Percentiles rank a stretch among this genome's conserved stretches.
phyloP scores from a whole-genome alignment of 2,888 invertebrate species.

The Congeria kusceri region DNA sequence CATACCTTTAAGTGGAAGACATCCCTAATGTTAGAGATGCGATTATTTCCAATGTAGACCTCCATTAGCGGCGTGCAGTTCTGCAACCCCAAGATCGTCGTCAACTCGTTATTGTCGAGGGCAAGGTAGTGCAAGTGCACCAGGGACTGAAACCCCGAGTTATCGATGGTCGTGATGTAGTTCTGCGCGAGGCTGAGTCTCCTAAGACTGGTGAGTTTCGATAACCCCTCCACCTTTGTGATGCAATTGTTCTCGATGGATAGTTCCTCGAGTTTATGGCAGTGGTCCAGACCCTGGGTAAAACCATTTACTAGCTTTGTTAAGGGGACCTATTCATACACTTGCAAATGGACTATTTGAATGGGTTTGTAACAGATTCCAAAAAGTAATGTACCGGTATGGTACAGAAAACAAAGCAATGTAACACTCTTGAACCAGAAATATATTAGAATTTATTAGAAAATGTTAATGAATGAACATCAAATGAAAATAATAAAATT shows the following conservation, averaged over 20 bases:
- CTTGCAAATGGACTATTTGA: too few species aligned
- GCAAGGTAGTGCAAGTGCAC: constrained; percentile 79
- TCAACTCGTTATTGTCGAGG: constrained; percentile 82
- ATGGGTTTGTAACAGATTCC: too few species aligned
- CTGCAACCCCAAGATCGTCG: constrained; percentile 80
- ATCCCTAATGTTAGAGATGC: constrained; percentile 82
- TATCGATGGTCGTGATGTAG: constrained; percentile 80
- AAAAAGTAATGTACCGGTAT: too few species aligned
- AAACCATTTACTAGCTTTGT: neutral
- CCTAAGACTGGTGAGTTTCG: constrained; percentile 76
- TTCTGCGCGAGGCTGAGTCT: constrained; percentile 83
- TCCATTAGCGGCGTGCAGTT: constrained; percentile 79
- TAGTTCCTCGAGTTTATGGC: constrained; percentile 83
- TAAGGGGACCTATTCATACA: neutral
- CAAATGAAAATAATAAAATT: too few species aligned
- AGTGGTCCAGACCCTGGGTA: constrained; percentile 82
- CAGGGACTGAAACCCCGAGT: constrained; percentile 74
- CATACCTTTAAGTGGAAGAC: constrained; percentile 84
- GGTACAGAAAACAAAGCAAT: too few species aligned
- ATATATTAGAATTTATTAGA: too few species aligned
- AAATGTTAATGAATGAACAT: too few species aligned
- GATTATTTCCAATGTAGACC: constrained; percentile 84
- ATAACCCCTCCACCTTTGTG: constrained; percentile 78
- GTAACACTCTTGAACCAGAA: too few species aligned
- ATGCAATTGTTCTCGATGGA: constrained; percentile 84